Evolutionary conservation across 2,797 vertebrate genomes (phyloP), one percentile per base, ranked within the genome.

Genomic region (Natrix natrix): DNA sequence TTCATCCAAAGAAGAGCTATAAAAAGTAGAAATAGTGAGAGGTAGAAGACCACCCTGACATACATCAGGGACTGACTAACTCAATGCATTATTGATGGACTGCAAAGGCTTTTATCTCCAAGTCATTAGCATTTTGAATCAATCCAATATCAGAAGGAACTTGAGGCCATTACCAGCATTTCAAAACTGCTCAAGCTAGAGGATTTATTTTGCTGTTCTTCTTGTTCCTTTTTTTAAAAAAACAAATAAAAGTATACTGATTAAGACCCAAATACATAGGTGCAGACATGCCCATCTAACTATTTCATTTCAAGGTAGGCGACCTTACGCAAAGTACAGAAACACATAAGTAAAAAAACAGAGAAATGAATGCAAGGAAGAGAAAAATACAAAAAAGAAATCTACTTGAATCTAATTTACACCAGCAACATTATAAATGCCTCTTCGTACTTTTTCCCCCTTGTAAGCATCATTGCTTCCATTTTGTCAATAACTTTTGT

Each of bases 51-150:
- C 66, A 91, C 86, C 57, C 66, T 66, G 57, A 24, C 92, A 93
- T 87, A 28, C 92, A 93, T 87, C 59, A 13, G 90, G 43, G 63
- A 69, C n/a, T 92, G 87, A 55, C 86, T 0, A 4, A 88, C 88
- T 87, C 86, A 0, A 0, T 54, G 90, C 0, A 0, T 61, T 91
- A 92, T 69, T 94, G 90, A 91, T 1, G 1, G 94, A 24, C 55
- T 94, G 63, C 59, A 74, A 87, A 48, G 20, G 63, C 14, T 88
- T 90, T 94, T 94, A 91, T 91, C 89, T 88, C 66, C 59, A 61
- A 91, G 89, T 94, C 91, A 94, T 88, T 92, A 92, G 78, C 89
- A 92, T 91, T 91, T 88, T 91, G 93, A 94, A 93, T 54, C 95
- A 93, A 89, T 37, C 86, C 52, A 60, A 91, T 56, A 83, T 7